Percentiles rank a stretch among this genome's conserved stretches.
Evolutionary conservation across 1,140 invertebrate species (phyloP).

Genomic region (Bombus turneri): DNA sequence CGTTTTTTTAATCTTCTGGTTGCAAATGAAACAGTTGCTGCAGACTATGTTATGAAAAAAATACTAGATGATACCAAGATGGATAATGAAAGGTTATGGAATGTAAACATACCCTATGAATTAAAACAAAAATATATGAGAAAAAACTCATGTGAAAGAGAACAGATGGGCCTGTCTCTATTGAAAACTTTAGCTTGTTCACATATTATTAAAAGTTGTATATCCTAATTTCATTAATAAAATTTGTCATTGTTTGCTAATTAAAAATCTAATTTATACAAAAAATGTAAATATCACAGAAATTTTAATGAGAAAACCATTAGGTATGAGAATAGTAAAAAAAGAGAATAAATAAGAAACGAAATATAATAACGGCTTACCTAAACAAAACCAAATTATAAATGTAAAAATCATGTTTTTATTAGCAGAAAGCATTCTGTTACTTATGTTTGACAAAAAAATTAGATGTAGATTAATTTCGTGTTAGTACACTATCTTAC

Average conservation of each 20-base stretch:
- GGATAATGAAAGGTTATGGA: background rate
- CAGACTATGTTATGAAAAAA: background rate
- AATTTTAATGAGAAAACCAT: too few relatives aligned
- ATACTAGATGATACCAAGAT: background rate
- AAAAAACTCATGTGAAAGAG: background rate
- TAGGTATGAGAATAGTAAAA: background rate
- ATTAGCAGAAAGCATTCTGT: background rate
- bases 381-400: too few relatives aligned
- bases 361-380: too few relatives aligned
- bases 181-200: slow-evolving; percentile 44
- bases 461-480: background rate
- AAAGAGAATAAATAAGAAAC: background rate
- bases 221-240: too few relatives aligned
- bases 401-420: background rate
- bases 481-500: background rate
- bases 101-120: background rate
- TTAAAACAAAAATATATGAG: background rate
- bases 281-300: background rate
- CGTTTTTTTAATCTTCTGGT: background rate
- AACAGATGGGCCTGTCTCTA: slow-evolving; percentile 47
- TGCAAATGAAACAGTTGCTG: slow-evolving; percentile 10
- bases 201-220: background rate
- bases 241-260: background rate
- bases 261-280: background rate
- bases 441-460: background rate